These are phyloP conservation scores for Drosophila rubida DNA, from an alignment of 2,888 invertebrate species.

Conservation along the genomic window DNA sequence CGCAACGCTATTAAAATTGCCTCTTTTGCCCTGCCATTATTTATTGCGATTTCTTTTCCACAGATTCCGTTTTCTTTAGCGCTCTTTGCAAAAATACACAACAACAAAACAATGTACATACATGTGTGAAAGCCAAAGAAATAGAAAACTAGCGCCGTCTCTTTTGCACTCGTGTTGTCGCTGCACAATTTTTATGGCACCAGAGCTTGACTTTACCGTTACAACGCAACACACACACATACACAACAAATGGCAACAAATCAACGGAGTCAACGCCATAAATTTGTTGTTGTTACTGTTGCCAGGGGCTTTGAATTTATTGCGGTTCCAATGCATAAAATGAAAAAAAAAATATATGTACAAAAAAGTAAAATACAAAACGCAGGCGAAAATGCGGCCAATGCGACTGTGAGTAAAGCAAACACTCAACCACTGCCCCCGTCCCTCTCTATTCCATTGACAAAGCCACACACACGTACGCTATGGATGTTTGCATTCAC, in stretches of 20 bases:
- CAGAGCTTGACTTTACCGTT: slow-evolving; percentile 66
- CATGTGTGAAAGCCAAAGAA: slow-evolving; percentile 51
- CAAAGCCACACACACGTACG: background rate
- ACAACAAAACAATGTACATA: background rate
- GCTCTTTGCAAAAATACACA: slow-evolving; percentile 31
- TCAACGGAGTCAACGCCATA: slow-evolving; percentile 58
- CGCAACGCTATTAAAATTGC: slow-evolving; percentile 58
- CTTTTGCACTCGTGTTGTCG: slow-evolving; percentile 8
- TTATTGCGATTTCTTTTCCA: slow-evolving; percentile 64
- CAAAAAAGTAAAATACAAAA: background rate
- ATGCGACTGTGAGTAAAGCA: slow-evolving; percentile 30
- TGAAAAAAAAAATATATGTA: background rate
- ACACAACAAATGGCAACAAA: slow-evolving; percentile 53
- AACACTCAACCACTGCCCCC: background rate
- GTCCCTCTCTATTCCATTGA: slow-evolving; percentile 7
- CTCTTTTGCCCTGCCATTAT: slow-evolving; percentile 49
- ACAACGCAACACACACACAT: slow-evolving; percentile 21
- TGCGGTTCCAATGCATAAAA: slow-evolving; percentile 53
- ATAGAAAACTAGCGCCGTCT: slow-evolving; percentile 42
- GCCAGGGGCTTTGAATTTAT: slow-evolving; percentile 57
- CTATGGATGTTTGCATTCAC: slow-evolving; percentile 14
- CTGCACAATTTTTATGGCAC: slow-evolving; percentile 59
- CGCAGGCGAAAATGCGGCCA: slow-evolving; percentile 46
- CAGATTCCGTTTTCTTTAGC: slow-evolving; percentile 36
- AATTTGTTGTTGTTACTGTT: slow-evolving; percentile 51